Base-by-base conservation (phyloP, 1,140 invertebrate genomes). In the Megalonaias nervosa region DNA sequence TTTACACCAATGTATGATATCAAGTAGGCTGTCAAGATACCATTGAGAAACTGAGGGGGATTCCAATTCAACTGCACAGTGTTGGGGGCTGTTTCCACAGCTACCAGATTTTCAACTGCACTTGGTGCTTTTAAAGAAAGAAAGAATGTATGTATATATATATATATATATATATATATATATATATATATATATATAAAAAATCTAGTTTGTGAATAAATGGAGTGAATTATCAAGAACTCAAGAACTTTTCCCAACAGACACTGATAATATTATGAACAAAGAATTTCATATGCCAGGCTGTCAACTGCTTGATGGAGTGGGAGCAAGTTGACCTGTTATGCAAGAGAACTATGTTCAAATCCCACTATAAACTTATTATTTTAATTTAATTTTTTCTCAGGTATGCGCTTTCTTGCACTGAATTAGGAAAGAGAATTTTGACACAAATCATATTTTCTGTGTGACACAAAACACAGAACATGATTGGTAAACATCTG, bases 31-130 rank as follows among this genome's bases (percentile, higher is more conserved):
- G 70, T 72, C n/a, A 88, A 74, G 1, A 66, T 58, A 57, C 87
- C 87, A 82, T 88, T 88, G 56, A 74, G 68, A 3, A 68, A 26
- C 56, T 65, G 38, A 11, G 87, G 87, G 26, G 75, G 62, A 23
- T 74, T 67, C 87, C 87, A 88, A 0, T 75, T 82, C 72, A 88
- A 55, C 14, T 73, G 74, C 13, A 84, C 85, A 14, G 79, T 78
- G 1, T 73, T 74, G 9, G 85, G 79, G 16, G 73, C 74, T 31
- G 75, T 79, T 57, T 82, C 82, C 31, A 70, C 67, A 4, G 74
- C 83, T 5, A 38, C 71, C 48, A 88, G 31, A 61, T 84, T 77
- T 21, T 74, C 72, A 21, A 88, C 87, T 65, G 60, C 71, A 66
- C 78, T 79, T 57, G 87, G 87, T 15, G 87, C 87, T 88, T 72